phyloP scores from a whole-genome alignment of 1,140 invertebrate species.

The Dolichoris vasculosae region DNA sequence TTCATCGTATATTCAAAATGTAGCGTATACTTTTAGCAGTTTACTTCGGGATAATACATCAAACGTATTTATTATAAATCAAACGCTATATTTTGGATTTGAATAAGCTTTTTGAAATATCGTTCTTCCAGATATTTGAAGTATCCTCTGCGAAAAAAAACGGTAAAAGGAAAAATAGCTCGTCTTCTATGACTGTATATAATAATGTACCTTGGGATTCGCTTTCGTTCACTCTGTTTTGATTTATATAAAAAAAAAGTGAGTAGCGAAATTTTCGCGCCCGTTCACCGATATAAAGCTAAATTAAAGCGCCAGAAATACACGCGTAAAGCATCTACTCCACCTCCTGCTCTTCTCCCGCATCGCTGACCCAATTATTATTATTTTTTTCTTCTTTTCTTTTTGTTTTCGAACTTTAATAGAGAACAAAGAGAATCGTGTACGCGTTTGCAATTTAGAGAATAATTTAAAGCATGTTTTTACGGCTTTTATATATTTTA shows the following conservation, averaged over 20 bases:
- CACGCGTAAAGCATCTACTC: background rate
- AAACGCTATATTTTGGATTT: background rate
- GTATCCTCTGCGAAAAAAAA: background rate
- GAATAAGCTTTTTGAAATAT: slow-evolving; percentile 28
- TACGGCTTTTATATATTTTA: slow-evolving; percentile 39
- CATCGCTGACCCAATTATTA: slow-evolving; percentile 43
- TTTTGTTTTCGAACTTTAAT: background rate
- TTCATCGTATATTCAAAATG: no score
- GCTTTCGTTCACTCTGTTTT: background rate
- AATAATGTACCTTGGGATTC: background rate
- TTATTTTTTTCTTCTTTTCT: background rate
- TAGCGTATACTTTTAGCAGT: no score
- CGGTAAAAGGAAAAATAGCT: background rate
- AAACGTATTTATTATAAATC: slow-evolving; percentile 22
- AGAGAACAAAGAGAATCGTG: background rate
- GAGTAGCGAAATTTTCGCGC: background rate
- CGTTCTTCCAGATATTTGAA: no score
- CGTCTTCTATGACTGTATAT: background rate
- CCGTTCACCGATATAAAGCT: slow-evolving; percentile 2
- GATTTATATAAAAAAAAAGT: background rate
- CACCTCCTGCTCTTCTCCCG: background rate
- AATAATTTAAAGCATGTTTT: slow-evolving; percentile 42
- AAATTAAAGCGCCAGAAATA: slow-evolving; percentile 46
- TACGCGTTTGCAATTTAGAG: slow-evolving; percentile 11
- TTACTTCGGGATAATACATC: background rate